Base-by-base conservation (phyloP, 2,888 invertebrate species). In the Perizoma affinitatum region DNA sequence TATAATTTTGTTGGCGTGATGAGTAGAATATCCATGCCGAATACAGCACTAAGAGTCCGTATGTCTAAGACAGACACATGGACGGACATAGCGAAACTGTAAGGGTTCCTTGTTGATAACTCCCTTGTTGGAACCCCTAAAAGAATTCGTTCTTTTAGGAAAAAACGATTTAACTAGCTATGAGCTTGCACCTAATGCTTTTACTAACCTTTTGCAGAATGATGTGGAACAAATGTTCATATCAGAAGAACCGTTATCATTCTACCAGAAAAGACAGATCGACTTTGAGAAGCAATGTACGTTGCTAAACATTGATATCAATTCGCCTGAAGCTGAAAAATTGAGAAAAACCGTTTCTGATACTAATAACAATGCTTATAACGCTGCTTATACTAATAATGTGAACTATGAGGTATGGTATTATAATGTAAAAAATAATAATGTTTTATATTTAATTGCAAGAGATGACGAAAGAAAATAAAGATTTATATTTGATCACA, bases 261-360 rank as follows among this genome's bases (percentile, higher is more conserved):
- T 85, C 72, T 92, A 87, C 70, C 89, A 90, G 76, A 91, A 90
- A 67, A 83, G 87, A 66, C 90, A 91, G 66, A 78, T 87, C 41
- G 92, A 93, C 63, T 90, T 92, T 65, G 86, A 89, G 67, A 92
- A 88, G 69, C 86, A 93, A 72, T 92, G 92, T 86, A 89, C 85
- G 83, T 87, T 90, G 70, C 76, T 90, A 63, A 79, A 87, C 58
- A 87, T 91, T 69, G 90, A 87, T 63, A 74, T 86, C 54, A 80
- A 89, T 66, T 90, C 90, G 6, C 79, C 83, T 54, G 88, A 90
- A 79, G 91, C 89, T 33, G 80, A 83, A 47, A 75, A 83, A 54
- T 68, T 90, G 59, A 81, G 74, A 65, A 87, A 78, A 72, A 72
- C 73, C 45, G 72, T 77, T 72, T 76, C 77, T 72, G 78, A 85